Percentiles rank a stretch among this genome's conserved stretches.
Conservation (phyloP, 1,140 invertebrate genomes). For the Drosophila sp. region DNA sequence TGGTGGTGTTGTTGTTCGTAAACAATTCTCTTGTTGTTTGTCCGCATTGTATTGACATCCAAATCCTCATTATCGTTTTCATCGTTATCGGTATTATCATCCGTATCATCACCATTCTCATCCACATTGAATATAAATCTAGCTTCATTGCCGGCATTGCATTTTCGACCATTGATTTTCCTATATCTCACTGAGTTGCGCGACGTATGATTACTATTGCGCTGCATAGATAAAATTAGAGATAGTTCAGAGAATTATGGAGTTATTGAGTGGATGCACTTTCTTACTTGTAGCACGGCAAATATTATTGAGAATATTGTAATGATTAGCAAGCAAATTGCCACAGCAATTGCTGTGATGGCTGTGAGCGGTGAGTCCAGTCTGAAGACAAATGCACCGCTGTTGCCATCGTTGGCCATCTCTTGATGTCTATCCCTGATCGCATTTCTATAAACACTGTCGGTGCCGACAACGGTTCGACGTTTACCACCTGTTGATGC, state of each 20-base stretch:
- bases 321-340: constrained; percentile 88
- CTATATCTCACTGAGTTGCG: constrained; percentile 69
- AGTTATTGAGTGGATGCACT: neutral
- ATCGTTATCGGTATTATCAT: constrained; percentile 59
- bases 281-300: constrained; percentile 88
- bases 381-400: constrained; percentile 75
- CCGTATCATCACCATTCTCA: constrained; percentile 63
- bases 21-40: constrained; percentile 33
- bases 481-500: constrained; percentile 91
- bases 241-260: no score
- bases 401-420: constrained; percentile 62
- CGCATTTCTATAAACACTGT: constrained; percentile 59
- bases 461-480: constrained; percentile 87
- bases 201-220: constrained; percentile 68
- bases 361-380: constrained; percentile 85
- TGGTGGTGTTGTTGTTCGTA: constrained; percentile 52
- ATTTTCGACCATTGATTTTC: constrained; percentile 54
- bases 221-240: constrained; percentile 30
- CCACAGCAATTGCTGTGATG: constrained; percentile 88
- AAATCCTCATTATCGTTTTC: constrained; percentile 52
- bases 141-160: constrained; percentile 55
- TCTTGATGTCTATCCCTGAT: constrained; percentile 23
- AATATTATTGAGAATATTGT: constrained; percentile 89
- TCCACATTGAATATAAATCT: constrained; percentile 72
- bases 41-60: constrained; percentile 23